Percentiles rank a stretch among this genome's conserved stretches.
These are phyloP conservation scores for Centroberyx gerrardi DNA, from an alignment of 2,797 vertebrate species.

Conservation along the genomic window DNA sequence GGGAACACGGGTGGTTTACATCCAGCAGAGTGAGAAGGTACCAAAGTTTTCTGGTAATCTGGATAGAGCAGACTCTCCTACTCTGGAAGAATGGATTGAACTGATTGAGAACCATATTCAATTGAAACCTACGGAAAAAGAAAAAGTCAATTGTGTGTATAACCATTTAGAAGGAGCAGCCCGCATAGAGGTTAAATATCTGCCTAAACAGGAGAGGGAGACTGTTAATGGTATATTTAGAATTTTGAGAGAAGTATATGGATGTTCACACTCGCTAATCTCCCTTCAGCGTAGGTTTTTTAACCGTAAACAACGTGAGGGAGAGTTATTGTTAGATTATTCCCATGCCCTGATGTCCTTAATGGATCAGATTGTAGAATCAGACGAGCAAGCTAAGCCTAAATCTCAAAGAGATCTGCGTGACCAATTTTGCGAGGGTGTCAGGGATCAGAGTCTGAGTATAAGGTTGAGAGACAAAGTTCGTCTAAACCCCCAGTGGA, in stretches of 20 bases:
- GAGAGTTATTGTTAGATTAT: not conserved
- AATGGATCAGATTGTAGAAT: not conserved
- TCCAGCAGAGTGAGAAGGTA: no score
- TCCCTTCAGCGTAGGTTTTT: not conserved
- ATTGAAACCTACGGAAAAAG: no score
- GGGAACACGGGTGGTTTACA: no score
- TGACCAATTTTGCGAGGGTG: not conserved
- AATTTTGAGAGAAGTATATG: not conserved
- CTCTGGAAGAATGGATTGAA: no score
- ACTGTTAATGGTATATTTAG: not conserved
- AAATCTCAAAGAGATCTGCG: not conserved
- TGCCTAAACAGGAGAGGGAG: not conserved
- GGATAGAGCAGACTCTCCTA: no score
- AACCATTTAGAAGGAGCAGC: not conserved
- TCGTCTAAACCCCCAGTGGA: no score
- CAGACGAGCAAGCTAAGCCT: not conserved
- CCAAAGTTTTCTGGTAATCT: no score
- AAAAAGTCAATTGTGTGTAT: no score
- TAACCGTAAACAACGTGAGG: not conserved
- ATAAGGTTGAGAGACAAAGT: no score
- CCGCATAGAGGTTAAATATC: not conserved
- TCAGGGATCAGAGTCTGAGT: no score
- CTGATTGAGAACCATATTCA: no score
- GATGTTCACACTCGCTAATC: not conserved
- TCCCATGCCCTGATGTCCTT: not conserved